These are phyloP conservation scores for Ditula angustiorana DNA, from an alignment of 2,888 invertebrate species.

Conservation along the genomic window DNA sequence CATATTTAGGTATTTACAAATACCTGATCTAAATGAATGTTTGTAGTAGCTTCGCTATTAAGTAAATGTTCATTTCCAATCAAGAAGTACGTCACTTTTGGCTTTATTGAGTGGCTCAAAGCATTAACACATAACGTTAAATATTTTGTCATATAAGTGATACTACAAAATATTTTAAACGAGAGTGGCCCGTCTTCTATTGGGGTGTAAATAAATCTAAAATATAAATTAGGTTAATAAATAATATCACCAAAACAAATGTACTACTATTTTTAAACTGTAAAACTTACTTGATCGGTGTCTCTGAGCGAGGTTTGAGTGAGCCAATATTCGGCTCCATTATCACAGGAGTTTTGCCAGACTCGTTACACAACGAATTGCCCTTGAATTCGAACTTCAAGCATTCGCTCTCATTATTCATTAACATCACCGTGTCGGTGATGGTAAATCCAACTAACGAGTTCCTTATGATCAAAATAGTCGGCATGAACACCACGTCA, in stretches of 20 bases:
- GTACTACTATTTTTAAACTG: not conserved
- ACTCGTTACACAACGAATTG: slow-evolving; percentile 83
- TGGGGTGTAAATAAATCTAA: slow-evolving; percentile 84
- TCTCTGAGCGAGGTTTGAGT: slow-evolving; percentile 75
- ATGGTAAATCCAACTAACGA: slow-evolving; percentile 86
- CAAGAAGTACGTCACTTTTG: slow-evolving; percentile 77
- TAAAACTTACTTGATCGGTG: slow-evolving; percentile 78
- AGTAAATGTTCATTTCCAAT: slow-evolving; percentile 71
- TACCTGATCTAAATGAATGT: slow-evolving; percentile 79
- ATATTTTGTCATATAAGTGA: slow-evolving; percentile 81
- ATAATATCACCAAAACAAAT: not conserved
- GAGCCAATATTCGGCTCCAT: slow-evolving; percentile 81
- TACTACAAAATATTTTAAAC: slow-evolving; percentile 83
- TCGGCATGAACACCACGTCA: slow-evolving; percentile 84
- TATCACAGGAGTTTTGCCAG: slow-evolving; percentile 77
- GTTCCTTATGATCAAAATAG: slow-evolving; percentile 86
- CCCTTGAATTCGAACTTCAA: slow-evolving; percentile 83
- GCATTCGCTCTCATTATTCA: slow-evolving; percentile 83
- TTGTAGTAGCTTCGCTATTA: slow-evolving; percentile 67
- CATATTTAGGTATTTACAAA: no score
- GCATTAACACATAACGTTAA: slow-evolving; percentile 81
- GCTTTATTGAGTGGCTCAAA: slow-evolving; percentile 80
- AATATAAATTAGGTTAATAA: slow-evolving; percentile 39
- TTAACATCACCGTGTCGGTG: slow-evolving; percentile 71
- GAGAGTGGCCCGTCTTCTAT: slow-evolving; percentile 81